Evolutionary conservation across 2,888 invertebrate species (phyloP).

Genomic region (Venustoraphidia nigricollis): DNA sequence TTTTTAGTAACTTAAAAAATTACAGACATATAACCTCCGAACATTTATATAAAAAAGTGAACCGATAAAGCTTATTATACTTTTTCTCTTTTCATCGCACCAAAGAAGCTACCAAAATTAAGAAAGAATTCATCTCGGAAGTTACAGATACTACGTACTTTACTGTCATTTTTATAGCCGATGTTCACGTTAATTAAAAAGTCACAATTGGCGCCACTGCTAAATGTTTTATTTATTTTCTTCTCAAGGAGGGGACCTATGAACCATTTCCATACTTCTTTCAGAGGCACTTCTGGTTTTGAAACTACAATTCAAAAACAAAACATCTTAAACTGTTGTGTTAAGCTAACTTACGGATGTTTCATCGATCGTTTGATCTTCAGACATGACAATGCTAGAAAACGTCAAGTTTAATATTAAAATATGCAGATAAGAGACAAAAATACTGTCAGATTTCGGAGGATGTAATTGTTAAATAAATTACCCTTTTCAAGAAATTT

Average conservation of each 20-base stretch:
- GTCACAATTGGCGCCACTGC: slow-evolving; percentile 39
- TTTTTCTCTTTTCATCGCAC: too few species aligned
- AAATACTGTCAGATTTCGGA: background rate
- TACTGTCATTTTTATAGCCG: slow-evolving; percentile 35
- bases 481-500: slow-evolving; percentile 33
- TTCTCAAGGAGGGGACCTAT: slow-evolving; percentile 42
- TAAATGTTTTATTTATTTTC: slow-evolving; percentile 35
- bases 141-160: slow-evolving; percentile 17
- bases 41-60: background rate
- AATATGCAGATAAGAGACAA: too few species aligned
- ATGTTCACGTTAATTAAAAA: slow-evolving; percentile 44
- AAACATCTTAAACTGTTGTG: background rate
- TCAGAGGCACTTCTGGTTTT: slow-evolving; percentile 38
- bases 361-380: too few species aligned
- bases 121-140: too few species aligned
- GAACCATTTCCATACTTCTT: slow-evolving; percentile 69
- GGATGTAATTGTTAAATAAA: slow-evolving; percentile 9
- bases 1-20: too few species aligned
- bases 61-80: too few species aligned
- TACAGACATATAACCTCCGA: too few species aligned
- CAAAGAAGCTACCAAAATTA: too few species aligned
- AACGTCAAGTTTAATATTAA: too few species aligned
- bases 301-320: slow-evolving; percentile 8
- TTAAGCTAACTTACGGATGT: background rate
- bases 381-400: too few species aligned